Conservation (phyloP, 2,888 invertebrate genomes). For the Agriopis aurantiaria region DNA sequence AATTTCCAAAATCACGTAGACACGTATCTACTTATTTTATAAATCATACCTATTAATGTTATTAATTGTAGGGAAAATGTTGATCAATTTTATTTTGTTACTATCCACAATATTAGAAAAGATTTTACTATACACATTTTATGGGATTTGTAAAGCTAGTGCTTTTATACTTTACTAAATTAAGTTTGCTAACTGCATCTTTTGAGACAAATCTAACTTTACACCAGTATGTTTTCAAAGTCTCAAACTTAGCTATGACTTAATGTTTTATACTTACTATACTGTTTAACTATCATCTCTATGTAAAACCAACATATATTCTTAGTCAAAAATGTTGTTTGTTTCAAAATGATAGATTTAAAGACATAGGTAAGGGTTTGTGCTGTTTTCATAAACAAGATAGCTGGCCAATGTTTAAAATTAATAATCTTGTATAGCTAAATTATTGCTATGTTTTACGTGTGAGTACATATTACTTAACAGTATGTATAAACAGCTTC, state of each 20-base stretch:
- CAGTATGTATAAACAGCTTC: conserved; percentile 69
- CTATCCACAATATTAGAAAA: conserved; percentile 27
- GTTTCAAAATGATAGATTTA: conserved; percentile 60
- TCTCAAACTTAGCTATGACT: conserved; percentile 21
- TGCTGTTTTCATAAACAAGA: conserved; percentile 56
- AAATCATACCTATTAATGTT: conserved; percentile 31
- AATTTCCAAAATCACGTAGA: conserved; percentile 45
- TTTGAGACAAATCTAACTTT: conserved; percentile 39
- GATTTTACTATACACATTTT: conserved; percentile 22
- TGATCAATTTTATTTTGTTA: conserved; percentile 35
- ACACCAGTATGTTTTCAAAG: conserved; percentile 25
- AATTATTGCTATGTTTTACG: conserved; percentile 58
- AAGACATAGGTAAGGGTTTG: conserved; percentile 58
- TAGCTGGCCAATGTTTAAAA: conserved; percentile 64
- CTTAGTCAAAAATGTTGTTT: conserved; percentile 66
- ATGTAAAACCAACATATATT: conserved; percentile 64
- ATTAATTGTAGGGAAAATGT: conserved; percentile 24
- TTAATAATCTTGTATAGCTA: conserved; percentile 56
- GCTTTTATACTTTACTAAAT: conserved; percentile 19
- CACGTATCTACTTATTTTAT: conserved; percentile 30
- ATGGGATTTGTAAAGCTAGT: conserved; percentile 14
- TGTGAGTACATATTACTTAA: conserved; percentile 54
- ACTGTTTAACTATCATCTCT: conserved; percentile 63
- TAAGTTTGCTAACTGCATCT: conserved; percentile 34
- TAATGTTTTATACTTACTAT: conserved; percentile 31